Base-by-base conservation (phyloP, 2,113 vertebrate genomes). In the Prietella phreatophila region DNA sequence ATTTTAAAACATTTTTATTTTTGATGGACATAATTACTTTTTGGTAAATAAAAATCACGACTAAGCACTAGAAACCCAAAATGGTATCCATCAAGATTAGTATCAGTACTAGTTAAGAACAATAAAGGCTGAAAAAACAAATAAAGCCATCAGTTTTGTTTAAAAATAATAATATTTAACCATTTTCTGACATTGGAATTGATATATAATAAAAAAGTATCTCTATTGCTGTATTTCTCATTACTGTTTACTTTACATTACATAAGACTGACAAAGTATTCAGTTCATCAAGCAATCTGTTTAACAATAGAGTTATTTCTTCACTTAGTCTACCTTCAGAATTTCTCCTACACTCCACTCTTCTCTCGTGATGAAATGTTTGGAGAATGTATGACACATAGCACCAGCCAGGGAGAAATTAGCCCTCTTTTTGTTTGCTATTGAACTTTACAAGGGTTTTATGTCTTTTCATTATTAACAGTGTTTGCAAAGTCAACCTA, bases 321-420 rank as follows among this genome's bases (percentile, higher is more conserved):
- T 86, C 67, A 82, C 33, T 8, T 11, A 8, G 75, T 61, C 13
- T 67, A 90, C 93, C 92, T 94, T 92, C 92, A 86, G 55, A 83
- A 11, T 85, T 82, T 90, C 60, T 71, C 81, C 86, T 91, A 88
- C 84, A 90, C 84, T 91, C 88, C 82, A 89, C 85, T 82, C 6
- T 91, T 19, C n/a, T 89, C 67, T 85, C 55, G 65, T 92, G 83
- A 83, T 91, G 91, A 91, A 91, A 93, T 90, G 85, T 85, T 58
- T 2, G 30, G 88, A 88, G 85, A 60, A 91, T 91, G 88, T 85
- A 82, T 56, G 85, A 80, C 91, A 87, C 27, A 27, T 71, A 10
- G 22, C 55, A 63, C 82, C 55, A 84, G 60, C 33, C 85, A 82
- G 69, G 84, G 2, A 88, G 76, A 27, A 75, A 87, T 88, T 84